Conservation (phyloP, 1,140 invertebrate species). For the Proales similis region DNA sequence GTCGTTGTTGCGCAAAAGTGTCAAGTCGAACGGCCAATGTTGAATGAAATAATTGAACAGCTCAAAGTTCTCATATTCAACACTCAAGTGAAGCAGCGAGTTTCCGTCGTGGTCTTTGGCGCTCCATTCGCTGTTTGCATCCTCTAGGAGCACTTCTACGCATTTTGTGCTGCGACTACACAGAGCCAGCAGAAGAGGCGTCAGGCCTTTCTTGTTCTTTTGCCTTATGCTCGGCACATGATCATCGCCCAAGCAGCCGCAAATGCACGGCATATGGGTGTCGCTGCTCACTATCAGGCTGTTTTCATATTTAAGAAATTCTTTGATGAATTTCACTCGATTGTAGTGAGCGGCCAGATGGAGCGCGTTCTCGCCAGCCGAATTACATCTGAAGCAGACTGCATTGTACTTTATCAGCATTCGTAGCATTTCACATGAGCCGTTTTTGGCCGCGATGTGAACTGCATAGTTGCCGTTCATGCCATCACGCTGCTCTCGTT, state of each 20-base stretch:
- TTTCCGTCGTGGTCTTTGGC: conserved; percentile 23
- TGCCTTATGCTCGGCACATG: not conserved
- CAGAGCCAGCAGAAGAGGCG: conserved; percentile 6
- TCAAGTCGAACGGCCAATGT: not conserved
- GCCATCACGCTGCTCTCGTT: not conserved
- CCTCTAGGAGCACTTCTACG: conserved; percentile 15
- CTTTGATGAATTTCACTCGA: conserved; percentile 11
- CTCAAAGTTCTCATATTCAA: conserved; percentile 13
- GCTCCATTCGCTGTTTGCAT: not conserved
- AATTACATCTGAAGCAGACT: not conserved
- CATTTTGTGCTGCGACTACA: not conserved
- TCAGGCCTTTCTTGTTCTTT: conserved; percentile 17
- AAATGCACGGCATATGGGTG: conserved; percentile 12
- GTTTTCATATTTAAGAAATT: conserved; percentile 15
- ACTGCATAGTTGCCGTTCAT: conserved; percentile 8
- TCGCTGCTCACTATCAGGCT: conserved; percentile 3
- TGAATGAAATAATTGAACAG: conserved; percentile 13
- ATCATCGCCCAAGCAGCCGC: not conserved
- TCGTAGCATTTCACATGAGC: conserved; percentile 12
- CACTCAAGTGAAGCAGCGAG: conserved; percentile 10
- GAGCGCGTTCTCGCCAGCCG: not conserved
- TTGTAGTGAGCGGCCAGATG: conserved; percentile 22
- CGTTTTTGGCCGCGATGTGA: conserved; percentile 20
- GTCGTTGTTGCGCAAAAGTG: conserved; percentile 13
- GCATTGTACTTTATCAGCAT: conserved; percentile 33